phyloP scores from a whole-genome alignment of 2,888 invertebrate genomes.

The Eugnorisma glareosa region DNA sequence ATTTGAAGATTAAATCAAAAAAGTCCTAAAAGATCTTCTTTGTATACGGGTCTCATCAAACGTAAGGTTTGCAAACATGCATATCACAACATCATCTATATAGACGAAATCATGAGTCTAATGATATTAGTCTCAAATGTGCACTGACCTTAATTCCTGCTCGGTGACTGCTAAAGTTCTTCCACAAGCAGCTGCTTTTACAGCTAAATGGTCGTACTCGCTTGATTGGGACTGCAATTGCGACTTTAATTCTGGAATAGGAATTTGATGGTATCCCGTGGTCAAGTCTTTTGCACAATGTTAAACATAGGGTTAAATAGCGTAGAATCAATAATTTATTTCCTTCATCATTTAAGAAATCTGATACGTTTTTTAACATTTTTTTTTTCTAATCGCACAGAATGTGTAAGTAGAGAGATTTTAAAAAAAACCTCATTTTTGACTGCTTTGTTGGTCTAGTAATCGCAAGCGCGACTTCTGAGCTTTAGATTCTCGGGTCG shows the following conservation, averaged over 20 bases:
- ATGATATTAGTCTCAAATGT: conserved; percentile 17
- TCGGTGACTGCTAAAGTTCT: conserved; percentile 86
- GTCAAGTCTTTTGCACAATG: conserved; percentile 2
- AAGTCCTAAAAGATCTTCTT: neutral
- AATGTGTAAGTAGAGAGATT: no score
- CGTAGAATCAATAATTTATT: neutral
- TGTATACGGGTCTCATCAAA: conserved; percentile 29
- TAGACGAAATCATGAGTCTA: conserved; percentile 8
- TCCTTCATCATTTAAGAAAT: neutral
- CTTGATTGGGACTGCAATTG: conserved; percentile 80
- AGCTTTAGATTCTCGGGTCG: no score
- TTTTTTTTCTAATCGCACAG: no score
- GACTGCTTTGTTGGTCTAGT: no score
- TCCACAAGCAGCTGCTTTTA: conserved; percentile 83
- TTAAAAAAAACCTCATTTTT: no score
- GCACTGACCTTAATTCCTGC: conserved; percentile 85
- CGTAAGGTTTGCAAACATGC: conserved; percentile 39
- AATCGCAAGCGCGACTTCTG: no score
- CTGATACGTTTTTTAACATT: no score
- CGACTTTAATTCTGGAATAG: conserved; percentile 80
- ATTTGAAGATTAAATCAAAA: neutral
- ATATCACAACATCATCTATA: conserved; percentile 16
- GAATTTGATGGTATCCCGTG: conserved; percentile 3
- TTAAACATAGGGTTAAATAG: neutral
- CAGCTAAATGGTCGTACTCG: conserved; percentile 80